Conservation (phyloP, 2,797 vertebrate species). For the Cryptoprocta ferox region DNA sequence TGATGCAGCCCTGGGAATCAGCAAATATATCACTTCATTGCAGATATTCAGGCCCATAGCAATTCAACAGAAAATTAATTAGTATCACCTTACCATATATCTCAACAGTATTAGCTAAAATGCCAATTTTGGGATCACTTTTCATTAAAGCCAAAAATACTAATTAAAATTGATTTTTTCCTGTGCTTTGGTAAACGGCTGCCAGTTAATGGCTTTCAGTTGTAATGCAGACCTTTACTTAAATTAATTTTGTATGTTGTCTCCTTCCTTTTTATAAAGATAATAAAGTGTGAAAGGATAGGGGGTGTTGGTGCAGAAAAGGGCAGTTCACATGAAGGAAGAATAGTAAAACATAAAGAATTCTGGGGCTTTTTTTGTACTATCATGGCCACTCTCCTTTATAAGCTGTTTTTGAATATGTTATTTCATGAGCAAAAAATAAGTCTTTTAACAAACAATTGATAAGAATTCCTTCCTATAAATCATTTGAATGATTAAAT, state of each 20-base stretch:
- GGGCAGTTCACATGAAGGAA: slow-evolving; percentile 66
- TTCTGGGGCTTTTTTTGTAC: background rate
- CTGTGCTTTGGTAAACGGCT: slow-evolving; percentile 86
- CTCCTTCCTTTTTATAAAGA: slow-evolving; percentile 82
- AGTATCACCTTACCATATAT: slow-evolving; percentile 88
- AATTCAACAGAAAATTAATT: slow-evolving; percentile 91
- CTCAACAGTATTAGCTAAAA: slow-evolving; percentile 89
- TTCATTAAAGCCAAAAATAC: slow-evolving; percentile 91
- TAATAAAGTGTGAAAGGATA: slow-evolving; percentile 86
- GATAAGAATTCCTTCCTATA: background rate
- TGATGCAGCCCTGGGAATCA: slow-evolving; percentile 85
- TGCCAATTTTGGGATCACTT: slow-evolving; percentile 91
- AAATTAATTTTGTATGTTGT: slow-evolving; percentile 86
- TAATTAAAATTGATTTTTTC: slow-evolving; percentile 92
- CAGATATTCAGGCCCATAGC: slow-evolving; percentile 86
- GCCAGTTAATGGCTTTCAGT: slow-evolving; percentile 83
- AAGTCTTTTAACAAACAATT: slow-evolving; percentile 12
- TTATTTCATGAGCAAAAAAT: background rate
- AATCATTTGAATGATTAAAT: slow-evolving; percentile 27
- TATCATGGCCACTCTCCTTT: background rate
- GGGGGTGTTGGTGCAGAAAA: slow-evolving; percentile 68
- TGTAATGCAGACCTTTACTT: slow-evolving; percentile 86
- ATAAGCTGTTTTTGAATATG: background rate
- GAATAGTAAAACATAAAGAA: background rate
- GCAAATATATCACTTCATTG: slow-evolving; percentile 87